Conservation (phyloP, 1,140 invertebrate species). For the Papilio dardanus region DNA sequence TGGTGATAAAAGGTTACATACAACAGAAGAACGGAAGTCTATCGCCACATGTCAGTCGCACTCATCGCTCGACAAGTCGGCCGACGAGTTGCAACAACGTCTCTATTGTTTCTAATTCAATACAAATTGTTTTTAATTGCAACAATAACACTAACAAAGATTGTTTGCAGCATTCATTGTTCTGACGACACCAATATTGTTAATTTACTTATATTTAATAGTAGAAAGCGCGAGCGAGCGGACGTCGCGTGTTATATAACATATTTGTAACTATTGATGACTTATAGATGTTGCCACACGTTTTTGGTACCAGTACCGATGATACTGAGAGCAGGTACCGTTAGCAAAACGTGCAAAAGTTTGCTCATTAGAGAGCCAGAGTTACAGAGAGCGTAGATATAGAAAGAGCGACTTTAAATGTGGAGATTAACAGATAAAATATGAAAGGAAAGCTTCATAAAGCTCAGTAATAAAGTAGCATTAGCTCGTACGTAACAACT, state of each 20-base stretch:
- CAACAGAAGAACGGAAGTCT: neutral
- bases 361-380: neutral
- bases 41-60: neutral
- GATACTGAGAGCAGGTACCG: too few species aligned
- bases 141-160: neutral
- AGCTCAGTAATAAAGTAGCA: neutral
- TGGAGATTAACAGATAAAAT: neutral
- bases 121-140: constrained; percentile 14
- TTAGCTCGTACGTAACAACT: neutral
- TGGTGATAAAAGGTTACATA: too few species aligned
- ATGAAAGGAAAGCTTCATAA: neutral
- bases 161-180: neutral
- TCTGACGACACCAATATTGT: neutral
- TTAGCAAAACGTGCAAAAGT: neutral
- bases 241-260: neutral
- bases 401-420: neutral
- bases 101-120: constrained; percentile 10
- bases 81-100: neutral
- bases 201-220: neutral
- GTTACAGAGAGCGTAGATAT: neutral
- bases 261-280: neutral
- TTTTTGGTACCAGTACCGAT: neutral
- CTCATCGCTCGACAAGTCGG: neutral
- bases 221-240: neutral
- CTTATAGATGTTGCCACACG: neutral